Conservation (phyloP, 2,113 vertebrate genomes). For the Oryzias woworae region DNA sequence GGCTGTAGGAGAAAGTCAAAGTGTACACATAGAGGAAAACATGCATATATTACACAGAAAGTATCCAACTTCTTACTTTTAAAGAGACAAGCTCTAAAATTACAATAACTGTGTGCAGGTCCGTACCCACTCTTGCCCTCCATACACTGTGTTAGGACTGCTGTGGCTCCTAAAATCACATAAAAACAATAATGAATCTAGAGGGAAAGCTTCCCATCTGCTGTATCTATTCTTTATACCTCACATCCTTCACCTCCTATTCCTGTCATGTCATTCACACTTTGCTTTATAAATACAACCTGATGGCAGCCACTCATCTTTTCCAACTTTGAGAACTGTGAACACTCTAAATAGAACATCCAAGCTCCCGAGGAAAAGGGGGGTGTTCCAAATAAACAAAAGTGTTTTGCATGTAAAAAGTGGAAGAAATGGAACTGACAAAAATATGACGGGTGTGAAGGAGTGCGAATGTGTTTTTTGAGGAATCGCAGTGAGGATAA, state of each 20-base stretch:
- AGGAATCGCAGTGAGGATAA: constrained; percentile 25
- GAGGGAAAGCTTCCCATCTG: constrained; percentile 40
- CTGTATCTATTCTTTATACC: constrained; percentile 8
- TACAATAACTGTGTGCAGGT: too few relatives aligned
- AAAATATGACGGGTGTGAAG: background rate
- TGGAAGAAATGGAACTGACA: background rate
- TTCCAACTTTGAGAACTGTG: constrained; percentile 50
- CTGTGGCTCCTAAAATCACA: constrained; percentile 33
- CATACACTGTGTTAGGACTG: too few relatives aligned
- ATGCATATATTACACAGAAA: too few relatives aligned
- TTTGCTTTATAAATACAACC: constrained; percentile 52
- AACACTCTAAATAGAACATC: constrained; percentile 52
- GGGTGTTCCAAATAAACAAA: constrained; percentile 17
- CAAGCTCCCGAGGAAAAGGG: constrained; percentile 26
- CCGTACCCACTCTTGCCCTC: too few relatives aligned
- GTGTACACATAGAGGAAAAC: too few relatives aligned
- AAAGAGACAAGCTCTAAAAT: too few relatives aligned
- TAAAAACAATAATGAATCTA: constrained; percentile 21
- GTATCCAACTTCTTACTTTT: too few relatives aligned
- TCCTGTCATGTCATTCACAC: constrained; percentile 37
- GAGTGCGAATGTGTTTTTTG: constrained; percentile 7
- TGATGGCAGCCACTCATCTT: constrained; percentile 42
- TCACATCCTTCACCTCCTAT: constrained; percentile 30
- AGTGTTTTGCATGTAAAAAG: constrained; percentile 8
- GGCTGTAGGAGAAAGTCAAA: too few relatives aligned